These are phyloP conservation scores for Phenganax subtilis DNA, from an alignment of 92 coral and sea anemone species.

Conservation along the genomic window DNA sequence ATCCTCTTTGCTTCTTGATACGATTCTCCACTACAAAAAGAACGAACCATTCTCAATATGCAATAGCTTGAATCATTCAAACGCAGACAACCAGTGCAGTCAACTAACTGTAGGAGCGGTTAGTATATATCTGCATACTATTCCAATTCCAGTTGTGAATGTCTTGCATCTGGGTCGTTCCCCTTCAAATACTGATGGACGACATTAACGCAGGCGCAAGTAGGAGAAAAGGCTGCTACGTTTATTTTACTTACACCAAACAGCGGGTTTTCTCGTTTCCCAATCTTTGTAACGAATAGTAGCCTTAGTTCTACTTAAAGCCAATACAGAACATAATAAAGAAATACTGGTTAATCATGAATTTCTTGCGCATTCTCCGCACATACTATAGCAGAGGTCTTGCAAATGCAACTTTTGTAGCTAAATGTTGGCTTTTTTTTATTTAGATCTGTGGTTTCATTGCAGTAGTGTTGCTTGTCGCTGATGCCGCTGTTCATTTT, in stretches of 20 bases:
- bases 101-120: slow-evolving; percentile 11
- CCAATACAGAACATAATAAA: too few relatives aligned
- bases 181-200: too few relatives aligned
- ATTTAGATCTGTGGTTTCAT: slow-evolving; percentile 5
- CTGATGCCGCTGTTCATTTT: slow-evolving; percentile 4
- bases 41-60: background rate
- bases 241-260: too few relatives aligned
- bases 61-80: background rate
- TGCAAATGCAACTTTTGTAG: background rate
- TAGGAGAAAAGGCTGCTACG: too few relatives aligned
- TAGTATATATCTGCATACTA: background rate
- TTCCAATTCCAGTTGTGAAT: too few relatives aligned
- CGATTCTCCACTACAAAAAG: background rate
- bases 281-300: too few relatives aligned
- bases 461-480: background rate
- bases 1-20: background rate
- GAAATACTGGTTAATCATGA: too few relatives aligned
- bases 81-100: background rate
- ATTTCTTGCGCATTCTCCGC: too few relatives aligned
- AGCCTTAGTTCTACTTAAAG: too few relatives aligned
- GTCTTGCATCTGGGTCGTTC: too few relatives aligned
- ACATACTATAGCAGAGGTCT: background rate
- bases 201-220: too few relatives aligned
- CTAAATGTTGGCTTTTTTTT: background rate
- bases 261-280: too few relatives aligned